phyloP scores from a whole-genome alignment of 2,797 vertebrate genomes.

The Gila robusta region DNA sequence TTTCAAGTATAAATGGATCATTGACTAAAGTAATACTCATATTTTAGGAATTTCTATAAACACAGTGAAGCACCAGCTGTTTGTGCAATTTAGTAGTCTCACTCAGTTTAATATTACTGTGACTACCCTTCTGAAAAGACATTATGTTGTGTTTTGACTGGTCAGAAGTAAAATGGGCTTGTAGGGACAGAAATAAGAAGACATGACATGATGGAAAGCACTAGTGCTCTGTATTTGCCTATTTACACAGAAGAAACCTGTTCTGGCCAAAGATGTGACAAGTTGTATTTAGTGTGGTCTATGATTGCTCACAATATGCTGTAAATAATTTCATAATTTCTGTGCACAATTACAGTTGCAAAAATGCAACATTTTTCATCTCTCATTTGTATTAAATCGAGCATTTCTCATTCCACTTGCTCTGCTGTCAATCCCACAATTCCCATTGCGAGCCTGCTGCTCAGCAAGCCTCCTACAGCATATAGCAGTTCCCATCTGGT shows the following conservation, averaged over 20 bases:
- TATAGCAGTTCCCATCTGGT: conserved; percentile 16
- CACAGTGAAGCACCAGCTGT: conserved; percentile 39
- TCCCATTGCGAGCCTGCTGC: not conserved
- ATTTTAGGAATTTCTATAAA: conserved; percentile 43
- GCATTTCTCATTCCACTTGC: conserved; percentile 2
- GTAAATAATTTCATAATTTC: conserved; percentile 1
- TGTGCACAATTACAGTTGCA: not conserved
- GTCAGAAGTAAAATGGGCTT: conserved; percentile 6
- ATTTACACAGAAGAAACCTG: not conserved
- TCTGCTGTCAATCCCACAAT: conserved; percentile 31
- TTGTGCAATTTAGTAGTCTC: conserved; percentile 23
- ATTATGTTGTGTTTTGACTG: not conserved
- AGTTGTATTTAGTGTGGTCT: not conserved
- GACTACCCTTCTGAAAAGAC: not conserved
- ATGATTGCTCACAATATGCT: not conserved
- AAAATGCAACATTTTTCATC: not conserved
- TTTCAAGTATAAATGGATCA: conserved; percentile 36
- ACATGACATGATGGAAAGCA: not conserved
- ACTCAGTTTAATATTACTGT: not conserved
- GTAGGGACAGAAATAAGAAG: not conserved
- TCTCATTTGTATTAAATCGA: not conserved
- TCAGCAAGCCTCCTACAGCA: not conserved
- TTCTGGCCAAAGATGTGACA: not conserved
- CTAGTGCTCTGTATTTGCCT: not conserved
- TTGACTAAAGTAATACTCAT: conserved; percentile 48